Evolutionary conservation across 2,797 vertebrate genomes (phyloP), one percentile per base, ranked within the genome.

Genomic region (Bryconaethiops microstoma): DNA sequence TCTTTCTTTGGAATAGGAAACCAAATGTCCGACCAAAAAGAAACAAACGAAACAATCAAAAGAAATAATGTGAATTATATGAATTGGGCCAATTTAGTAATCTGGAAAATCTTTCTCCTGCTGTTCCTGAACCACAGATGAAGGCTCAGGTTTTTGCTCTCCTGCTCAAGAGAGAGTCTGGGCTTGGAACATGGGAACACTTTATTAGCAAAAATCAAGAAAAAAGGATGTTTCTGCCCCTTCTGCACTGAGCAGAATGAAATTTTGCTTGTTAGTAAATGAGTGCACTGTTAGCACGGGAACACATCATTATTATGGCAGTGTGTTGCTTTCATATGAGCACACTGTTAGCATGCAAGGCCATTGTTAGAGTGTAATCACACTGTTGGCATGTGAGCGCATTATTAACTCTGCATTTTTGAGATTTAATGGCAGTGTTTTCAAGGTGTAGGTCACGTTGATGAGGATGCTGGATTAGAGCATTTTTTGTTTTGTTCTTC

Each of bases 1-100:
- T 19, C 89, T 88, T 68, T 93, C 90, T 90, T 80, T 85, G 39
- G 89, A 80, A 80, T 45, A 74, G 62, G 88, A 92, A 92, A 92
- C 84, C 76, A 82, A 88, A 89, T 84, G 73, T 86, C 74, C 81
- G 48, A 84, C 75, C 86, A 76, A 35, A 76, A 60, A 68, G 21
- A 55, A 7, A 23, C 40, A 55, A 63, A 71, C 7, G 16, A 21
- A 0, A 76, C 62, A 12, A 35, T 40, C 2, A 25, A 64, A 35
- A 8, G 14, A 57, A 25, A 35, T 35, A 54, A n/a, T 77, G 25
- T 14, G 55, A 35, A 35, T 35, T 52, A 52, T 52, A 52, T 13
- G 48, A 4, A 13, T 14, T 13, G n/a, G 65, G 48, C 63, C 35
- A 42, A 50, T 50, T 52, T 14, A 25, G n/a, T 48, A 40, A 76